phyloP scores from a whole-genome alignment of 2,797 vertebrate species.

The Lateolabrax maculatus region DNA sequence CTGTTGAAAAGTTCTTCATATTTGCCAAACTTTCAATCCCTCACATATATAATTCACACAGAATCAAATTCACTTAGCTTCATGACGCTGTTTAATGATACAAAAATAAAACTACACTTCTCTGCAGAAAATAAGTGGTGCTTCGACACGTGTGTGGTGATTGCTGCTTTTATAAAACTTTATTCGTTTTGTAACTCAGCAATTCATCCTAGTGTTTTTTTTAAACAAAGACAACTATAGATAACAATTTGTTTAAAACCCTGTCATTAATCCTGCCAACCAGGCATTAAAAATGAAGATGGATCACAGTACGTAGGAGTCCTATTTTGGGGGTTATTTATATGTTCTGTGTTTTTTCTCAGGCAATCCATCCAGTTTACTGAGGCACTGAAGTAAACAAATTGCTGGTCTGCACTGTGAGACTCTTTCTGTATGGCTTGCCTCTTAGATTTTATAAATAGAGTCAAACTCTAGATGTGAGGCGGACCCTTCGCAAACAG shows the following conservation, averaged over 20 bases:
- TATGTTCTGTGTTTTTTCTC: conserved; percentile 38
- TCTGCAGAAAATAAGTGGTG: not conserved
- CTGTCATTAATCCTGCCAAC: conserved; percentile 42
- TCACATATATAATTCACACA: not conserved
- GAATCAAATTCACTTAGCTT: not conserved
- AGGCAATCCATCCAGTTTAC: conserved; percentile 35
- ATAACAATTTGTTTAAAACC: conserved; percentile 22
- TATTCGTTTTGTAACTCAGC: conserved; percentile 1
- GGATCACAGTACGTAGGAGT: conserved; percentile 19
- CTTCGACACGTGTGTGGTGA: conserved; percentile 3
- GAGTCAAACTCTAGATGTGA: not conserved
- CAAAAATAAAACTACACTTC: not conserved
- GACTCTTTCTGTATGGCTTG: conserved; percentile 9
- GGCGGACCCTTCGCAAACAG: not conserved
- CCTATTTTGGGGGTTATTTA: conserved; percentile 54
- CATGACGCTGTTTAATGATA: not conserved
- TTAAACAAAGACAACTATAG: conserved; percentile 15
- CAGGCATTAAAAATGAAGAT: conserved; percentile 37
- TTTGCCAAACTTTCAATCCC: conserved; percentile 20
- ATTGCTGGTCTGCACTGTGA: conserved; percentile 14
- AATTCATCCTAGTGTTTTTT: conserved; percentile 19
- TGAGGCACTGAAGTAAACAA: conserved; percentile 16
- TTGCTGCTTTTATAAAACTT: conserved; percentile 6
- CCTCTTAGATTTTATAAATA: conserved; percentile 15
- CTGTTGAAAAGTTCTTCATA: not conserved